Evolutionary conservation across 2,888 invertebrate genomes (phyloP), one percentile per base, ranked within the genome.

Genomic region (Anorthoa munda): DNA sequence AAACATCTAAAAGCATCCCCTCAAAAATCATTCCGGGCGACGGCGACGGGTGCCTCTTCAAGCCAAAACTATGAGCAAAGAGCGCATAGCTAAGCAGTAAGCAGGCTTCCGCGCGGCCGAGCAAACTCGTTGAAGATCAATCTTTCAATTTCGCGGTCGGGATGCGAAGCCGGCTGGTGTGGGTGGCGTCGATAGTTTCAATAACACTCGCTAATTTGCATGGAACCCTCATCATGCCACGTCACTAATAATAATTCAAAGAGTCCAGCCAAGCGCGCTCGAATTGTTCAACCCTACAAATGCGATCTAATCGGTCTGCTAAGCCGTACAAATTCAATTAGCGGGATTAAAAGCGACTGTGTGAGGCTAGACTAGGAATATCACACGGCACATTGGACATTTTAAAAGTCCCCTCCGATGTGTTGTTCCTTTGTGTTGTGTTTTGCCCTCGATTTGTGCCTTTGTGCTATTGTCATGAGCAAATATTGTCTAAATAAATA

Each of bases 241-340:
- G 81, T 85, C 88, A 84, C 83, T 81, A 85, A 86, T 87, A 79
- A 87, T 87, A 87, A 79, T 82, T 87, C 85, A 86, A 86, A 84
- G 86, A 83, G 88, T 83, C 81, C 75, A 83, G 58, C 85, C 79
- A 73, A 85, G 79, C 87, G 81, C 77, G 72, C 83, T 79, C 72
- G 79, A 82, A 84, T 84, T 86, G 86, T 83, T 88, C 88, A 88
- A 86, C 89, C 90, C 89, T 88, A 82, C 89, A 85, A 87, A 88
- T 87, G 84, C 87, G 86, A 86, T 90, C 87, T 91, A 90, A 92
- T 92, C 91, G 90, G 87, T 87, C 88, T 89, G 90, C 90, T 91
- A 91, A 91, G 88, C 90, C 91, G 84, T 89, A 88, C 89, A 88
- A 92, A 93, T 92, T 92, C 90, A 91, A 93, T 93, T 92, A 93